Conservation (phyloP, 2,113 vertebrate genomes). For the Oenanthe melanoleuca region DNA sequence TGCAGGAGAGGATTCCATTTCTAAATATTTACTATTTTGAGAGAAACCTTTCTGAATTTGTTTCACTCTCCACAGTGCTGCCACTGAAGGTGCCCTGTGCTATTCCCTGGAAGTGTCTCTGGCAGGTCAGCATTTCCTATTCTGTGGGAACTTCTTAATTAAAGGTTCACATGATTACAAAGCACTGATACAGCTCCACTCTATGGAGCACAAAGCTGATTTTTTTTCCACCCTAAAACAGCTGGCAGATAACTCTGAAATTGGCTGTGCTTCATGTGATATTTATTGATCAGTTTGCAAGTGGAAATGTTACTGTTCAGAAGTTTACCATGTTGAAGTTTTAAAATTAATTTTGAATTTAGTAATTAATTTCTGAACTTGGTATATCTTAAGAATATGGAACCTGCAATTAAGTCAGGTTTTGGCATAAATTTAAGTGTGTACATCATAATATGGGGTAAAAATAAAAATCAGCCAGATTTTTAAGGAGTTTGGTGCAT, state of each 20-base stretch:
- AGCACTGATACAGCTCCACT: not conserved
- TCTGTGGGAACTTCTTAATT: slow-evolving; percentile 35
- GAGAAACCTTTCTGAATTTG: not conserved
- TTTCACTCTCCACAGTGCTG: not conserved
- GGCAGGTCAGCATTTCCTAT: not conserved
- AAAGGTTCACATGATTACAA: slow-evolving; percentile 6
- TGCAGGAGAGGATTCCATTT: fast-evolving
- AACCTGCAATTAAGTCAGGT: fast-evolving
- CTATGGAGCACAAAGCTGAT: not conserved
- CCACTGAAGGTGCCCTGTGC: not conserved
- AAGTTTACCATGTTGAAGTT: not conserved
- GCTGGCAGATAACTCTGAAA: not conserved
- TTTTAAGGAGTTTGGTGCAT: not conserved
- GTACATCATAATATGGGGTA: too few relatives aligned
- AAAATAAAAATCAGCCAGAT: not conserved
- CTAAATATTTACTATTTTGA: not conserved
- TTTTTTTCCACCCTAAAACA: not conserved
- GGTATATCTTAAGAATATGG: not conserved
- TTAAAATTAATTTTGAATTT: not conserved
- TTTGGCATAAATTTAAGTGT: not conserved
- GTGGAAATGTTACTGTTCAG: not conserved
- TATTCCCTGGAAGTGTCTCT: too few relatives aligned
- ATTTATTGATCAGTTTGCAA: not conserved
- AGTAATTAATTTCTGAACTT: not conserved
- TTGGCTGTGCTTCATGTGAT: not conserved